Evolutionary conservation across 1,140 invertebrate genomes (phyloP), one percentile per base, ranked within the genome.

Genomic region (Hyles vespertilio): DNA sequence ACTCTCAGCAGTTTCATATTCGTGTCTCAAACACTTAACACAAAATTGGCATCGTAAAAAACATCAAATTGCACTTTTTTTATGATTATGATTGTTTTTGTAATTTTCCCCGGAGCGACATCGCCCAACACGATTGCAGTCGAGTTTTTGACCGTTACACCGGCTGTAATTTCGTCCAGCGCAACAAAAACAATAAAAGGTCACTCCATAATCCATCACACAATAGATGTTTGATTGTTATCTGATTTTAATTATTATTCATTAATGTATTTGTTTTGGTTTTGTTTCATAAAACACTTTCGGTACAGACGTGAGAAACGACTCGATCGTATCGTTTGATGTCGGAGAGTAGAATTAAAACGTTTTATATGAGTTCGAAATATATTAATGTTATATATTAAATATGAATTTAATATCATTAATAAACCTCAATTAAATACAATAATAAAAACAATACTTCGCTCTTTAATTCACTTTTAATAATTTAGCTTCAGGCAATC

Each of bases 201-300:
- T 67, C 61, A 57, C 56, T 43, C 59, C 33, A 54, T 61, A 63
- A 68, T 71, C 63, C 59, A 68, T 71, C 65, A 68, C 50, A 65
- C 60, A 61, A 63, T 59, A 61, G 48, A 51, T 43, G 36, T 6
- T 22, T 45, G 52, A 54, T 54, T 45, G 12, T 45, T 54, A 54
- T 54, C 52, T 54, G 7, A 36, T 58, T 54, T 58, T 66, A 67
- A 54, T 54, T 69, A 40, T 56, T 51, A 57, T 57, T 36, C 5
- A 40, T 65, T 33, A 59, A 59, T 63, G 45, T 61, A 53, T 61
- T 64, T 68, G 52, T 61, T 61, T 56, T 43, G 56, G 5, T 11
- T 47, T 45, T 60, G 34, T 53, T 22, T 22, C 22, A 22, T 22
- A 40, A 5, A 40, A 40, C 36, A 40, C 36, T 40, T 40, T 40